These are phyloP conservation scores for Ageneiosus marmoratus DNA, from an alignment of 2,113 vertebrate species.

Conservation along the genomic window DNA sequence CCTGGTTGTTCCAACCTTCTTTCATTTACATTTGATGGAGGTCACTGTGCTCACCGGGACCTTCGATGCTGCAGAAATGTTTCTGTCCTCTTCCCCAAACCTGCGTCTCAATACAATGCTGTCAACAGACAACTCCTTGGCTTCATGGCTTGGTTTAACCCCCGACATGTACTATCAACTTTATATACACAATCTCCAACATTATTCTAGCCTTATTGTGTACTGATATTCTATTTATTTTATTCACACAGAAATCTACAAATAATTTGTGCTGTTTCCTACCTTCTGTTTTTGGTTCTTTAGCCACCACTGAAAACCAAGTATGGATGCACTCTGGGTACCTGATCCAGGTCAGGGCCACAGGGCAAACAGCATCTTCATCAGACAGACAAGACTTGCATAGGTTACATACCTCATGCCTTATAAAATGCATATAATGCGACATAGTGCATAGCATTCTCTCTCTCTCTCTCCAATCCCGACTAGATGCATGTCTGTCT, in stretches of 20 bases:
- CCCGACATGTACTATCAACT: no score
- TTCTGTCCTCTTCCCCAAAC: no score
- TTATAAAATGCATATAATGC: slow-evolving; percentile 11
- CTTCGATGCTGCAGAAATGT: no score
- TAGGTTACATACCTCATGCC: neutral
- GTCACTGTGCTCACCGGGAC: no score
- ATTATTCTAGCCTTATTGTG: no score
- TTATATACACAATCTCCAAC: no score
- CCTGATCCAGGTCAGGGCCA: neutral
- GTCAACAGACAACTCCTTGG: no score
- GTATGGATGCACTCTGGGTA: neutral
- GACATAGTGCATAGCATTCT: neutral
- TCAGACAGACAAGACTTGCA: neutral
- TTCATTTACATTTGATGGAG: no score
- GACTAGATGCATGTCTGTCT: neutral
- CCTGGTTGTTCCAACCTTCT: no score
- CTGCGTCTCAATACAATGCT: no score
- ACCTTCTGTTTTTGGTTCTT: neutral
- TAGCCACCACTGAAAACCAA: neutral
- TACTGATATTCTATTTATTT: no score
- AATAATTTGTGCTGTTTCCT: neutral
- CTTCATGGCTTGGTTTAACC: no score
- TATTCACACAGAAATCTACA: neutral
- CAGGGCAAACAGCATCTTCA: neutral
- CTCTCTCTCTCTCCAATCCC: neutral